A percentile compares a stretch with the other conserved stretches of the same genome.
These are phyloP conservation scores for Glaucidium brasilianum DNA, from an alignment of 2,113 vertebrate species.

Conservation along the genomic window DNA sequence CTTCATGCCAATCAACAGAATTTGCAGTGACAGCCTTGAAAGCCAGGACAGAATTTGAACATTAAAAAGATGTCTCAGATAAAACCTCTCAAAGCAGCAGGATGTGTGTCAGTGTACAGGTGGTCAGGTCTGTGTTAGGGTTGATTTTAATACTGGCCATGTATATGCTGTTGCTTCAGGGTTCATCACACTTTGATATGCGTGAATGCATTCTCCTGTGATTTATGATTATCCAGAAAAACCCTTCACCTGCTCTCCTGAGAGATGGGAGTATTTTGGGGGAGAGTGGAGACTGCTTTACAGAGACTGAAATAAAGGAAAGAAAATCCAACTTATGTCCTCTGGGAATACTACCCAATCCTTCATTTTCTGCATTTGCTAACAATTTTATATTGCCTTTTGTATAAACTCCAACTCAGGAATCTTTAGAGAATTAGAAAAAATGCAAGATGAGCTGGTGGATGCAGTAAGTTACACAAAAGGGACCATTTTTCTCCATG, in stretches of 20 bases:
- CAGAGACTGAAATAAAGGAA: neutral
- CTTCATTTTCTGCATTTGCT: neutral
- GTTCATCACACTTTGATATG: neutral
- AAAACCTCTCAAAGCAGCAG: neutral
- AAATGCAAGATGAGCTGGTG: neutral
- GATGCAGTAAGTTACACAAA: neutral
- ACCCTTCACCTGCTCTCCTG: neutral
- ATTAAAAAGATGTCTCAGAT: neutral
- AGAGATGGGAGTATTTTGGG: neutral
- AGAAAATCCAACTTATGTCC: neutral
- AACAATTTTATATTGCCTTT: neutral
- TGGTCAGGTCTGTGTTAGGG: neutral
- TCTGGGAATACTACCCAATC: neutral
- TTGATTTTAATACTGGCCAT: neutral
- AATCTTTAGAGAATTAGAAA: neutral
- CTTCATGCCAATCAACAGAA: neutral
- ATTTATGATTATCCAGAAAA: constrained; percentile 13
- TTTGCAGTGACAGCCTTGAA: neutral
- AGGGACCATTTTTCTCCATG: neutral
- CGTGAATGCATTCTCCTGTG: neutral
- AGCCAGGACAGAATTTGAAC: neutral
- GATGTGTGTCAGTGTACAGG: neutral
- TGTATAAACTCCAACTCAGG: neutral
- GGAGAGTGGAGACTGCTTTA: neutral
- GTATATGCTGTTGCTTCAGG: neutral